Conservation (phyloP, 2,888 invertebrate species). For the Agriopis leucophaearia region DNA sequence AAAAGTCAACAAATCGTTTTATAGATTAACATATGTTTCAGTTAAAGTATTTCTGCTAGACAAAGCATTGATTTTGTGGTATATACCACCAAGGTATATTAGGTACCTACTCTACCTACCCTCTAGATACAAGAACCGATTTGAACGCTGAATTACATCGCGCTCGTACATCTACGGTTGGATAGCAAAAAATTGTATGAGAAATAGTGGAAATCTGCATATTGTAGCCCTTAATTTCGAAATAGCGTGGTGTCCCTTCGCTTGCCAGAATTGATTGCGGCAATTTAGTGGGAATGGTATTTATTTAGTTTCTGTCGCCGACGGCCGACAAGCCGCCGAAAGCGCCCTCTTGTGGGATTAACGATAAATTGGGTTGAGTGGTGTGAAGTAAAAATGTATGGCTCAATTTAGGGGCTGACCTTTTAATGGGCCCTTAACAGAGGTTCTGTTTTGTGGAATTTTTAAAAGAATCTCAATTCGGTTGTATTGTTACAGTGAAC, state of each 20-base stretch:
- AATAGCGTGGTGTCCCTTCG: constrained; percentile 50
- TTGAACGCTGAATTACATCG: not conserved
- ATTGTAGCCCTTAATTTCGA: constrained; percentile 45
- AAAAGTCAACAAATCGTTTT: no score
- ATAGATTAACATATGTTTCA: no score
- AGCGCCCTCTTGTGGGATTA: constrained; percentile 28
- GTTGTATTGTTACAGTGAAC: not conserved
- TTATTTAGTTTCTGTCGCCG: constrained; percentile 38
- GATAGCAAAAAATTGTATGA: constrained; percentile 17
- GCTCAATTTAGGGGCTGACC: constrained; percentile 5
- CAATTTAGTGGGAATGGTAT: constrained; percentile 46
- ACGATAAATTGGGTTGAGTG: constrained; percentile 23
- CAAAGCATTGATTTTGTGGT: no score
- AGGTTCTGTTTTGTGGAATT: not conserved
- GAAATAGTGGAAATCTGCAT: constrained; percentile 30
- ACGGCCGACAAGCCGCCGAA: constrained; percentile 39
- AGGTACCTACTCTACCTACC: no score
- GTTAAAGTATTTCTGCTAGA: no score
- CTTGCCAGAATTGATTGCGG: constrained; percentile 46
- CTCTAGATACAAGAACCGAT: not conserved
- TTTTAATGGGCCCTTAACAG: not conserved
- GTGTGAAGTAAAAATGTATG: constrained; percentile 19
- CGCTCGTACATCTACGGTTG: not conserved
- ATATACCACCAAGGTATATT: no score
- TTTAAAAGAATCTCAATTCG: not conserved